phyloP scores from a whole-genome alignment of 2,113 vertebrate genomes.

The Rhinolophus ferrumequinum region DNA sequence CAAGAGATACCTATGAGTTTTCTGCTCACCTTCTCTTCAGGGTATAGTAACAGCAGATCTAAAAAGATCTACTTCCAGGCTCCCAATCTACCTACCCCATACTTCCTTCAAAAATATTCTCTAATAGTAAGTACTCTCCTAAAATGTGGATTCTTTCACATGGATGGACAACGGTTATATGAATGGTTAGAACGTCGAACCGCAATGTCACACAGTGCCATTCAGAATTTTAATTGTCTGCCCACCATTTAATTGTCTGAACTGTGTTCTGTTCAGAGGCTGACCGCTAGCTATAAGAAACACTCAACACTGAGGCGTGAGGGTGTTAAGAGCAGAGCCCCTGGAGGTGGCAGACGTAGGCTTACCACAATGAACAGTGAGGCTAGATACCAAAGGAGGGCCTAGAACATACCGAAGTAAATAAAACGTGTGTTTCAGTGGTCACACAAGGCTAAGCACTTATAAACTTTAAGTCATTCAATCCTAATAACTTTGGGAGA shows the following conservation, averaged over 20 bases:
- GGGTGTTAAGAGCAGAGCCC: background rate
- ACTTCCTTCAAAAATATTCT: background rate
- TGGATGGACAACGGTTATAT: background rate
- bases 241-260: background rate
- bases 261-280: background rate
- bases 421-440: background rate
- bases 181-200: background rate
- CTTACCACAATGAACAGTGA: background rate
- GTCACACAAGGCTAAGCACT: background rate
- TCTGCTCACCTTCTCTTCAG: background rate
- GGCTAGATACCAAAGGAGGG: background rate
- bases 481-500: background rate
- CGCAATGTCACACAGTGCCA: background rate
- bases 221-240: too few species aligned
- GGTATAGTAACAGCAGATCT: background rate
- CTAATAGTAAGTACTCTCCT: background rate
- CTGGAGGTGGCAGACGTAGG: background rate
- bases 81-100: background rate
- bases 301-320: background rate
- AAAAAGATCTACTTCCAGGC: background rate
- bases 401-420: background rate
- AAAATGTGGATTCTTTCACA: background rate
- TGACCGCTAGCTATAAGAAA: background rate
- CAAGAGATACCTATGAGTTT: background rate
- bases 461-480: background rate